Base-by-base conservation (phyloP, 2,888 invertebrate genomes). In the Leptinotarsa peninsularis region DNA sequence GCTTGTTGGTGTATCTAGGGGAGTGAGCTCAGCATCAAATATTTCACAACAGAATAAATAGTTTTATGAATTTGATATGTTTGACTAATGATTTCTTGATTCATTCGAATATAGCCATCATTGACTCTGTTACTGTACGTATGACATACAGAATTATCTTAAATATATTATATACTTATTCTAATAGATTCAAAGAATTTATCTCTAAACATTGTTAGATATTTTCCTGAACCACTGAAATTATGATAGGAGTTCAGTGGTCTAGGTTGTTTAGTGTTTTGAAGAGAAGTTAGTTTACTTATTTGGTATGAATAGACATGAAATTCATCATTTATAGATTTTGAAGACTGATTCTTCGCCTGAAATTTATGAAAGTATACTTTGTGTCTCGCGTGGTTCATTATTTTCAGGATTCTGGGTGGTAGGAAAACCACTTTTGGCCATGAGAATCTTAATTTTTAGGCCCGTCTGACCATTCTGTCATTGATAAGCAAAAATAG, bases 81-180 rank as follows among this genome's bases (percentile, higher is more conserved):
- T 63, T 63, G 63, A 63, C 63, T 63, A 63, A 63, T 63, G 63
- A 63, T 63, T 63, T 63, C 63, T 63, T 63, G 63, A 63, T 63
- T 63, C 63, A n/a, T 63, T 63, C 3, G 33, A 33, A 23, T 17
- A 33, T 27, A 33, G 63, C 7, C 63, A 33, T 63, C 23, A 23
- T 17, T 43, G 63, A n/a, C 63, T 43, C 63, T 15, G 5, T 33
- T n/a, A 5, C 43, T 63, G 63, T 27, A 63, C 33, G 43, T 63
- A 33, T 33, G n/a, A 63, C 43, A 63, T 63, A 63, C 63, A 63
- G 63, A 63, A 17, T n/a, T 33, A 43, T 4, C 33, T 33, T 63
- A n/a, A 43, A 33, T 58, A 43, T 63, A n/a, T 63, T 63, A 63
- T 63, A 63, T 33, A n/a, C 63, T 63, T 33, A 63, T 10, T 33